Evolutionary conservation across 2,888 invertebrate genomes (phyloP).

Genomic region (Eurytoma californica): DNA sequence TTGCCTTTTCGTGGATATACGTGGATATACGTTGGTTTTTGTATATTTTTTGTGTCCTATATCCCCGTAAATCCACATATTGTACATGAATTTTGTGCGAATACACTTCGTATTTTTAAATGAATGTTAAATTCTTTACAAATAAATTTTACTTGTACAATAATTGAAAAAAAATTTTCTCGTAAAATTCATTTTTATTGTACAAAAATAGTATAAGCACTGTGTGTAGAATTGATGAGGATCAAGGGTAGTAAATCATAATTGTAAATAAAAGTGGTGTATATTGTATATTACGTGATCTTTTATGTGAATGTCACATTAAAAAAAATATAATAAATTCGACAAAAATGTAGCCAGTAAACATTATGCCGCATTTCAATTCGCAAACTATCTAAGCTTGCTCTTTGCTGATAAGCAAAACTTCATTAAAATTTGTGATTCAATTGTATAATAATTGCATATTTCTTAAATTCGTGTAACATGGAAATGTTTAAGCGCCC

Average conservation of each 20-base stretch:
- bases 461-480: constrained; percentile 45
- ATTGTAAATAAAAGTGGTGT: constrained; percentile 35
- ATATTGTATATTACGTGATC: constrained; percentile 37
- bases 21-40: too few species aligned
- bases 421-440: constrained; percentile 43
- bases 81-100: too few species aligned
- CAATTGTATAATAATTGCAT: constrained; percentile 35
- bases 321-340: constrained; percentile 44
- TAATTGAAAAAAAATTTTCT: not conserved
- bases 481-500: constrained; percentile 57
- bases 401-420: constrained; percentile 44
- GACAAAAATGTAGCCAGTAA: constrained; percentile 33
- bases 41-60: too few species aligned
- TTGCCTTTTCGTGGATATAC: too few species aligned
- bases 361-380: constrained; percentile 28
- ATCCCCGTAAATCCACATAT: too few species aligned
- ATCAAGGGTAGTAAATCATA: constrained; percentile 26
- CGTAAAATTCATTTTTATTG: constrained; percentile 49
- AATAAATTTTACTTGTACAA: too few species aligned
- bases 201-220: constrained; percentile 53
- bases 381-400: constrained; percentile 33
- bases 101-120: too few species aligned
- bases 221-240: constrained; percentile 44
- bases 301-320: constrained; percentile 29
- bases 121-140: too few species aligned